Base-by-base conservation (phyloP, 2,888 invertebrate species). In the Aradus depressus region DNA sequence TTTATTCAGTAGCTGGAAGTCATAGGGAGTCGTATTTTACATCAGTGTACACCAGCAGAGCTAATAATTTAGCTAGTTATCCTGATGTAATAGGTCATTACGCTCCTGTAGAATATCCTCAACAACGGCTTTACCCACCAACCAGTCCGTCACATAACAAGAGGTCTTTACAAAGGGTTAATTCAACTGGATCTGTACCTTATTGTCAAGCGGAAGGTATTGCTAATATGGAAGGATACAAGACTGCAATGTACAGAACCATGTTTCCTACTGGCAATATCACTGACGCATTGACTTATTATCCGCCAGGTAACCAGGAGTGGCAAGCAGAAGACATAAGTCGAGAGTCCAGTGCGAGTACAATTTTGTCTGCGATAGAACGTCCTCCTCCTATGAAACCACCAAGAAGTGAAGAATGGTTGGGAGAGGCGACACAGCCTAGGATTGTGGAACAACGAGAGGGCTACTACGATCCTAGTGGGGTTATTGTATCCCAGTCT, bases 231-330 rank as follows among this genome's bases (percentile, higher is more conserved):
- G 81, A 82, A 47, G 72, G 70, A 14, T 80, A 79, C 62, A 81
- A 81, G 68, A 70, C 71, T 34, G 73, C 75, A 1, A 73, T 76
- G 67, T 77, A 80, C 62, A 73, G 81, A 50, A 72, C 77, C 26
- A 80, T 77, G 69, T 83, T 81, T 62, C 82, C 83, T 34, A 75
- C 80, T 2, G 79, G 81, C 3, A 68, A 70, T 53, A 74, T 88
- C 21, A 87, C 84, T 0, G 87, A 88, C 65, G 84, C 85, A 12
- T 69, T 88, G 5, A 82, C 83, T 1, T 88, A 85, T 61, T 88
- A 88, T 66, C 87, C 87, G 1, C 82, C 81, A 4, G 38, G 41
- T 14, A 44, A 37, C 28, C 52, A 55, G 19, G 55, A 55, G 21
- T 44, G 41, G 4, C 45, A 44, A 3, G 51, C 44, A 14, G 38